Base-by-base conservation (phyloP, 2,113 vertebrate species). In the Indri indri region DNA sequence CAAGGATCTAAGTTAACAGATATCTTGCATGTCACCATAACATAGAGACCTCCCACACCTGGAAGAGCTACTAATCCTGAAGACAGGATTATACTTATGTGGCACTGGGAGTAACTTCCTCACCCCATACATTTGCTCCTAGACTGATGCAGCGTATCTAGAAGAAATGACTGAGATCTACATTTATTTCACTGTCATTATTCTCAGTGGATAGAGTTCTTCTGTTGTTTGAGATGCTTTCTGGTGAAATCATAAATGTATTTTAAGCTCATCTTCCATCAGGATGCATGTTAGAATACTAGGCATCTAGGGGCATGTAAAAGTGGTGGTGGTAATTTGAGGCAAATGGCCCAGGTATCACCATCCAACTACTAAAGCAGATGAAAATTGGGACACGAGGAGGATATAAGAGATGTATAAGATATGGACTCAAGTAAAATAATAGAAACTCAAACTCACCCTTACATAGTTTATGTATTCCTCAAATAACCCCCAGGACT, bases 401-500 rank as follows among this genome's bases (percentile, higher is more conserved):
- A 94, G 16, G 40, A 34, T 47, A 37, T 30, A 82, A 82, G 45
- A 89, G 79, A 59, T 22, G 5, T 54, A 52, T 77, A 87, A 82
- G 20, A 92, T 27, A 71, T 10, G 7, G 25, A 70, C 30, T 40
- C 47, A 77, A 50, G 4, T 71, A 81, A 85, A 93, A 79, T 50
- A 45, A 70, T 37, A 63, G 68, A 92, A 93, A 87, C n/a, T 50
- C n/a, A 79, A 34, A 80, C 34, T 86, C 45, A 8, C 17, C 66
- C 45, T 66, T 86, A 47, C 34, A 10, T 87, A 68, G 63, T 80
- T 80, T 90, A 42, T 79, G 7, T 76, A 34, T 92, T 94, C 74
- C 80, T 95, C 84, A 65, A 22, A 79, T 82, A 88, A 61, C 16
- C 86, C 47, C 37, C 37, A 88, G 73, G 65, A 93, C 74, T 61